Percentiles rank a stretch among this genome's conserved stretches.
phyloP scores from a whole-genome alignment of 53 echinoderm and acorn worm genomes.

The Henricia sp. region DNA sequence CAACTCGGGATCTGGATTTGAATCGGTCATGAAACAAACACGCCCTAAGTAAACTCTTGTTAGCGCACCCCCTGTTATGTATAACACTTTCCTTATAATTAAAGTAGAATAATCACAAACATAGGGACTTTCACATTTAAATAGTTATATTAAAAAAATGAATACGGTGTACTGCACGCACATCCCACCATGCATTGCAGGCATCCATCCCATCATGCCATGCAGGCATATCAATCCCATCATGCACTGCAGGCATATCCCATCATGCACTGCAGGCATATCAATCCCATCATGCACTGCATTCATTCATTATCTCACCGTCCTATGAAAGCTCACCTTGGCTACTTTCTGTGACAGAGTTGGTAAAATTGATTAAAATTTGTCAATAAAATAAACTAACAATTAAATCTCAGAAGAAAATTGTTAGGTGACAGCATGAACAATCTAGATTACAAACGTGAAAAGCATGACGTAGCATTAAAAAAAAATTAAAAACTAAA shows the following conservation, averaged over 20 bases:
- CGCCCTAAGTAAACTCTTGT: too few species aligned
- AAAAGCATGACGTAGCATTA: too few species aligned
- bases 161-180: neutral
- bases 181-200: conserved; percentile 2
- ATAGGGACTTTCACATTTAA: too few species aligned
- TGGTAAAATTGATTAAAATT: neutral
- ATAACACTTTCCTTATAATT: too few species aligned
- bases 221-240: neutral
- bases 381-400: neutral
- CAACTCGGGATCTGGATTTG: too few species aligned
- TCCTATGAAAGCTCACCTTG: conserved; percentile 28
- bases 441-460: neutral
- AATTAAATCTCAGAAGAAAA: neutral
- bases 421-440: neutral
- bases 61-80: too few species aligned
- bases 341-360: conserved; percentile 30
- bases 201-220: neutral
- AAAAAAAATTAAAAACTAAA: too few species aligned
- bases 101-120: too few species aligned
- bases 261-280: conserved; percentile 18
- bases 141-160: too few species aligned
- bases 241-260: neutral
- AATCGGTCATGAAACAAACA: too few species aligned
- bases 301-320: conserved; percentile 29
- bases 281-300: conserved; percentile 22